Evolutionary conservation across 2,888 invertebrate species (phyloP), one percentile per base, ranked within the genome.

Genomic region (Eristalis pertinax): DNA sequence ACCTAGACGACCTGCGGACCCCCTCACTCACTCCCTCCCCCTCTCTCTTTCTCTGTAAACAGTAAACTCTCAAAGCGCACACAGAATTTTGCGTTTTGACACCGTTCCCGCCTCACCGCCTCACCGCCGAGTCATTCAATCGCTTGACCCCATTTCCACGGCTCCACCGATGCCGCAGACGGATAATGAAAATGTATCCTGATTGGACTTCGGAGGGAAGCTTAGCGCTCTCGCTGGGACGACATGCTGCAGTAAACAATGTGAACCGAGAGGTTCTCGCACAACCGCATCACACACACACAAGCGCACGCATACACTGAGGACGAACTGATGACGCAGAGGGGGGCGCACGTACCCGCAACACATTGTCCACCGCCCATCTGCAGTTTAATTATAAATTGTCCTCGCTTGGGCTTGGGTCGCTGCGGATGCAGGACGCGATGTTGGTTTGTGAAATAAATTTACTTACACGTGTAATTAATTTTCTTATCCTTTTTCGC

Each of bases 391-490:
- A 81, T 75, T 81, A 75, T 81, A 81, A 75, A 70, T 75, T 32
- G 69, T 75, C 75, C 69, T 75, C 69, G 62, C 58, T 43, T 7
- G 43, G 43, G 13, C 5, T n/a, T 19, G 43, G 69, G 38, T 26
- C 24, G 38, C 24, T 32, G 35, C 41, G 50, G 72, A 32, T 58
- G 50, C 50, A 29, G 60, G 60, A 60, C 50, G 43, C 41, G 65
- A 56, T 29, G 65, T 65, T 60, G 68, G 67, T 75, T 62, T 74
- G 68, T 70, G 41, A 75, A 81, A 75, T 75, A 64, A 75, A 75
- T 75, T 81, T 82, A 82, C 75, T 82, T 82, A 76, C 81, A 82
- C 81, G 65, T 82, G 81, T 75, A 75, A 82, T 82, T 82, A 76
- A 82, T 82, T 82, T 82, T 75, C 81, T 81, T 82, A 82, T 70